Base-by-base conservation (phyloP, 2,113 vertebrate genomes). In the Phylloscopus trochiloides region DNA sequence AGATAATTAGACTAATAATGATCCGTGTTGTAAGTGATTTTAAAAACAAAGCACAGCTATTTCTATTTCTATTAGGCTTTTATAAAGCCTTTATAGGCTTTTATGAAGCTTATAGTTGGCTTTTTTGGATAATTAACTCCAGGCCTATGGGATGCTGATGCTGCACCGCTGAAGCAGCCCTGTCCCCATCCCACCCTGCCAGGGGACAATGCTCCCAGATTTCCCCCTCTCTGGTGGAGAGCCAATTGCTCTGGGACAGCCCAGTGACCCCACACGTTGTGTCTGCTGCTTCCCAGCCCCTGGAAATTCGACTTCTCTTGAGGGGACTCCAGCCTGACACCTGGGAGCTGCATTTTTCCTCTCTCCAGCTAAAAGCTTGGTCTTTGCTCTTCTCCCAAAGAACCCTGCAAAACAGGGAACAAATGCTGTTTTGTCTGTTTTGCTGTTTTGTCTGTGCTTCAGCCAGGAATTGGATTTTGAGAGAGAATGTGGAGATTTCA, bases 1-100 rank as follows among this genome's bases (percentile, higher is more conserved):
- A 92, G 91, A 83, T 81, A 77, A 92, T 92, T 95, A 96, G 68
- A 75, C 83, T 87, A 96, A 96, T 87, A 92, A 94, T 72, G 80
- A 95, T 52, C 68, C 3, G 0, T 57, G 68, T n/a, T 84, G 72
- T 86, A 93, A 95, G 72, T 92, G 72, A 92, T 91, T 95, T 96
- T 85, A 54, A 81, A 97, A 96, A 82, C 79, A 90, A 95, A 90
- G 74, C 38, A 57, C 90, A 92, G 72, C 83, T 51, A 83, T 93
- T 93, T 84, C 48, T 90, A n/a, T 85, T 92, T 86, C 70, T 91
- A 75, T 87, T 88, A 84, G 84, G 75, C 72, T 91, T 96, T 96
- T 95, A 65, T 83, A 94, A 86, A 84, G 78, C 70, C 72, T 96
- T 95, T 92, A 91, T 77, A 34, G 73, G 51, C 76, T 94, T 96